phyloP scores from a whole-genome alignment of 2,888 invertebrate genomes.

The Emmelina monodactyla region DNA sequence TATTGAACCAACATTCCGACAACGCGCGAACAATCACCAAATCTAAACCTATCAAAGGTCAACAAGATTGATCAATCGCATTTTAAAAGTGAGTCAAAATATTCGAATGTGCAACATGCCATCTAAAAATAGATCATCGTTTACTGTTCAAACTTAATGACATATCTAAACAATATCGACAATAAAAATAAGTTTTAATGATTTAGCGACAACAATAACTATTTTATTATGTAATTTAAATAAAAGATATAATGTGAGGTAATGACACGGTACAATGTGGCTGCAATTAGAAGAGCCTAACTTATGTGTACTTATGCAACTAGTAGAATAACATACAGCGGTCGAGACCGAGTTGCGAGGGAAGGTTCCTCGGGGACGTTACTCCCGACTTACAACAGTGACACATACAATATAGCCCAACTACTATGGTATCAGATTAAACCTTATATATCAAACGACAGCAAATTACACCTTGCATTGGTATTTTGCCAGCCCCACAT shows the following conservation, averaged over 20 bases:
- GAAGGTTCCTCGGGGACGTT: constrained; percentile 29
- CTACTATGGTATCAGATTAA: constrained; percentile 39
- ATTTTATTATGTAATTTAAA: constrained; percentile 33
- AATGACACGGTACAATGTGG: constrained; percentile 49
- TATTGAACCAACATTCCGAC: too few species aligned
- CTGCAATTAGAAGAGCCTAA: constrained; percentile 25
- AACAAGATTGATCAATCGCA: too few species aligned
- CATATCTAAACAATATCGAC: constrained; percentile 42
- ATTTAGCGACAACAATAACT: constrained; percentile 57
- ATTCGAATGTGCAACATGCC: too few species aligned
- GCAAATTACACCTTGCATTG: constrained; percentile 44
- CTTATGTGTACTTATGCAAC: constrained; percentile 29
- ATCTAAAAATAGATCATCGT: constrained; percentile 46
- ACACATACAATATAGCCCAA: constrained; percentile 45
- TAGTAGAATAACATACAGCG: constrained; percentile 28
- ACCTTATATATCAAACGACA: constrained; percentile 32
- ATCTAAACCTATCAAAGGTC: too few species aligned
- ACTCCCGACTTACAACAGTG: constrained; percentile 28
- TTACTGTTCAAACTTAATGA: constrained; percentile 40
- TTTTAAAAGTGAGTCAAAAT: too few species aligned
- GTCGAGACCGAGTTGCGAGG: constrained; percentile 37
- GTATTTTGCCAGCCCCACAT: constrained; percentile 37
- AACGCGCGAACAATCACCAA: too few species aligned
- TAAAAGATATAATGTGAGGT: constrained; percentile 55
- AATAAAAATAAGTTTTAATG: constrained; percentile 47